Percentiles rank a stretch among this genome's conserved stretches.
Conservation (phyloP, 2,113 vertebrate species). For the Mesocricetus auratus region DNA sequence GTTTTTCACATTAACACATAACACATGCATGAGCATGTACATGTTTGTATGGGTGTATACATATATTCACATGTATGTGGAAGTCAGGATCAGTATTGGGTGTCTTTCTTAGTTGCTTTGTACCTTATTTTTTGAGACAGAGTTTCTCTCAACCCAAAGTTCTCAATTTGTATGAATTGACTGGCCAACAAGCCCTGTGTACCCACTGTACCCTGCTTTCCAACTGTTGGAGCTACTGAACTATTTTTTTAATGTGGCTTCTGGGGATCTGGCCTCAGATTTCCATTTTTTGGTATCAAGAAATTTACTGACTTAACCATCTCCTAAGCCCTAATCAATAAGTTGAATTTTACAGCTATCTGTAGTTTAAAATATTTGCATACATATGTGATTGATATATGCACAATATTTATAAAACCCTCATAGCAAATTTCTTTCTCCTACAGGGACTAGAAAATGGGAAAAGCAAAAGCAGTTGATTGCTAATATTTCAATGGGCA, state of each 20-base stretch:
- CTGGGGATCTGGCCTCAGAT: background rate
- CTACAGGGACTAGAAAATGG: slow-evolving; percentile 56
- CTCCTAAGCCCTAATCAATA: background rate
- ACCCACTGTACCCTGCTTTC: background rate
- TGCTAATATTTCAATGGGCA: slow-evolving; percentile 57
- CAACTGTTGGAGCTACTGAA: background rate
- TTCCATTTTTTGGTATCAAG: background rate
- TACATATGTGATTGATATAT: slow-evolving; percentile 13
- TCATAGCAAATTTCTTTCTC: slow-evolving; percentile 44
- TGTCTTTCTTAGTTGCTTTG: background rate
- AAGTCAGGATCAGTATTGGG: background rate
- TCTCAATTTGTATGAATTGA: background rate
- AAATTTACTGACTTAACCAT: background rate
- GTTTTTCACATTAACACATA: background rate
- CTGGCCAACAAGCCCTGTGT: background rate
- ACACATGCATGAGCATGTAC: too few species aligned
- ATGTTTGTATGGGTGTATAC: too few species aligned
- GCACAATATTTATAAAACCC: slow-evolving; percentile 40
- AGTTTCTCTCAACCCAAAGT: background rate
- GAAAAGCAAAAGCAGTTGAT: background rate
- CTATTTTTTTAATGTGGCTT: background rate
- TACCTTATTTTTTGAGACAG: background rate
- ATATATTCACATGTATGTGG: too few species aligned
- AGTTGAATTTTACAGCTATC: slow-evolving; percentile 34
- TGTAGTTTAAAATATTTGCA: slow-evolving; percentile 61